These are phyloP conservation scores for Otus sunia DNA, from an alignment of 2,113 vertebrate species.

Conservation along the genomic window DNA sequence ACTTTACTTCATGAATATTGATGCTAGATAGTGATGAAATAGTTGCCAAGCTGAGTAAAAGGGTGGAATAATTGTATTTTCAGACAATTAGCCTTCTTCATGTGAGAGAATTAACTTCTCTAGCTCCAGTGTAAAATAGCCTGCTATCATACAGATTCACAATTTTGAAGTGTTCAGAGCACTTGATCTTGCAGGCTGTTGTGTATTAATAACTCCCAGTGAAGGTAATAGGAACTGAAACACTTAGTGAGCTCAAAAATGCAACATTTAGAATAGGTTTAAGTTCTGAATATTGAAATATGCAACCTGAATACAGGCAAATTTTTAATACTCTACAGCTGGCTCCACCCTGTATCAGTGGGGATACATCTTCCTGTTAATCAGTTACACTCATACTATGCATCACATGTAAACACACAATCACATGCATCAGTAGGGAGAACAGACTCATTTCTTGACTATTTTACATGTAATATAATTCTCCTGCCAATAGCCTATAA, in stretches of 20 bases:
- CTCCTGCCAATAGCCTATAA: neutral
- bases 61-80: neutral
- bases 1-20: neutral
- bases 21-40: neutral
- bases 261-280: neutral
- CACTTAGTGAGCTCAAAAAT: neutral
- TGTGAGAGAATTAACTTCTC: neutral
- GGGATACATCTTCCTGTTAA: neutral
- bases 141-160: neutral
- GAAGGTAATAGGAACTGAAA: neutral
- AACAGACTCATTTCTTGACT: neutral
- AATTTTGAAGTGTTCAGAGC: neutral
- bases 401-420: neutral
- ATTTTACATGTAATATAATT: neutral
- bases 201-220: neutral
- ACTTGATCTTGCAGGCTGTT: neutral
- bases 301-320: neutral
- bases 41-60: neutral
- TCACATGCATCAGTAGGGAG: neutral
- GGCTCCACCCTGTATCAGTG: neutral
- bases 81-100: neutral
- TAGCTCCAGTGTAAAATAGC: neutral
- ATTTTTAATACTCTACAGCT: neutral
- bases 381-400: neutral
- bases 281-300: neutral